Base-by-base conservation (phyloP, 1,140 invertebrate species). In the Bradynema listronoti region DNA sequence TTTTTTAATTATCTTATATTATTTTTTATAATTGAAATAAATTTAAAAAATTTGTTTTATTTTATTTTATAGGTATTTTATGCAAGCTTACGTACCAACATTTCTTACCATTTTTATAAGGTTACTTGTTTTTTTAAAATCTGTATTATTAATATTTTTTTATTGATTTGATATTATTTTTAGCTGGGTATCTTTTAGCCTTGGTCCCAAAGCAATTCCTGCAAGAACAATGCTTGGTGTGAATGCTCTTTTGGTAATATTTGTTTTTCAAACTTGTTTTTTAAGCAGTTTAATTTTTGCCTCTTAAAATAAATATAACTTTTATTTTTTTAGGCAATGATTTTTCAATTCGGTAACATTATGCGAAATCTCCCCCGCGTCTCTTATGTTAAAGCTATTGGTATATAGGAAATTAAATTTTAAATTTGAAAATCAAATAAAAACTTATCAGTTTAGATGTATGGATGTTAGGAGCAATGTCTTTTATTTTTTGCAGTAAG, bases 41-140 rank as follows among this genome's bases (percentile, higher is more conserved):
- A 39, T 39, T 19, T 11, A 33, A 2, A 7, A 6, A 51, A 29
- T 16, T 33, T 33, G 24, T 2, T 29, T 51, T 30, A 24, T 24
- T 19, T 32, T 33, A 14, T 57, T 42, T 39, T 19, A 71, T 43
- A 76, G 71, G 69, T 77, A 77, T 52, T 77, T 77, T 45, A 64
- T 77, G 71, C 74, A 77, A 59, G 74, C 74, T 14, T 77, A 77
- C 49, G 57, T 78, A 11, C 76, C 76, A 19, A 75, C 74, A 16
- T 68, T 78, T 63, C 62, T 75, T 11, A 75, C 73, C 11, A 78
- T 75, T 11, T 11, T 11, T 11, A 39, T 11, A 39, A 39, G 19
- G 19, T 39, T 39, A 39, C 19, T 39, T 19, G 11, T 39, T 39
- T 39, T 39, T 39, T 39, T 11, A 39, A 11, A 19, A 11, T 39